Percentiles rank a stretch among this genome's conserved stretches.
These are phyloP conservation scores for Catocala fraxini DNA, from an alignment of 2,888 invertebrate species.

Conservation along the genomic window DNA sequence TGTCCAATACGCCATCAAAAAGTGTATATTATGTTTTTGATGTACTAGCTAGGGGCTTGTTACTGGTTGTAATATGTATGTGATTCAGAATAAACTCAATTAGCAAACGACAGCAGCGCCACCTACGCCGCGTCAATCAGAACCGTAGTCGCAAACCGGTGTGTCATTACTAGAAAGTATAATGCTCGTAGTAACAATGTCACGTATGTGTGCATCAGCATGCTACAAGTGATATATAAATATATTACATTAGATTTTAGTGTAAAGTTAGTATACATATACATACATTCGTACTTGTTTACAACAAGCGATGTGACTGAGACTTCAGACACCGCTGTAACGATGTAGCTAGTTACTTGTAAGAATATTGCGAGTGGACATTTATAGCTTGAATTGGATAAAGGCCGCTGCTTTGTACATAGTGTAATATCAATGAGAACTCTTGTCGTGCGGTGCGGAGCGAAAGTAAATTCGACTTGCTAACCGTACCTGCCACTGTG, in stretches of 20 bases:
- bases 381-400: constrained; percentile 26
- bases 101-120: not conserved
- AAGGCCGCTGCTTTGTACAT: constrained; percentile 31
- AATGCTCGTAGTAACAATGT: constrained; percentile 20
- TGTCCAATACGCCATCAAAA: no score
- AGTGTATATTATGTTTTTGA: no score
- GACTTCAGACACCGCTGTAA: constrained; percentile 6
- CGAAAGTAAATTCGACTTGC: no score
- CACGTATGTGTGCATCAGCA: constrained; percentile 12
- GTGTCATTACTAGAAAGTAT: constrained; percentile 12
- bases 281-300: constrained; percentile 18
- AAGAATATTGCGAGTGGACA: constrained; percentile 28
- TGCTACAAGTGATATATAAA: constrained; percentile 28
- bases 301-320: constrained; percentile 6
- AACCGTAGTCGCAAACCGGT: constrained; percentile 7
- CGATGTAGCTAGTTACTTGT: constrained; percentile 21
- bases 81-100: not conserved
- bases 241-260: constrained; percentile 34
- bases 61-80: not conserved
- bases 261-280: constrained; percentile 26
- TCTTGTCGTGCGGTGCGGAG: no score
- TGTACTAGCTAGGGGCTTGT: no score
- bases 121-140: not conserved
- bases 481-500: no score
- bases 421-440: not conserved